phyloP scores from a whole-genome alignment of 1,140 invertebrate genomes.

The Centruroides sculpturatus region DNA sequence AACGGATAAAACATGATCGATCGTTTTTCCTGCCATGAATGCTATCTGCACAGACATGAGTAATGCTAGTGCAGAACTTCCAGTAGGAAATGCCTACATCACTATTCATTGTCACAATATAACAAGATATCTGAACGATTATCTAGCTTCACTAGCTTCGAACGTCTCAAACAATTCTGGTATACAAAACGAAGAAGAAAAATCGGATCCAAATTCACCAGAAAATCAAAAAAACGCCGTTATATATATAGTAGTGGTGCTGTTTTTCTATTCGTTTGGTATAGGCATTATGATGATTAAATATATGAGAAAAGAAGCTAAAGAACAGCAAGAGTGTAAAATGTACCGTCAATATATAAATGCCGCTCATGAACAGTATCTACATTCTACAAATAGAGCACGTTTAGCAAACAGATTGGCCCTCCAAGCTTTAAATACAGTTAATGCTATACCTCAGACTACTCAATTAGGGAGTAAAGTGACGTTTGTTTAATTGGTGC shows the following conservation, averaged over 20 bases:
- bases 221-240: conserved; percentile 18
- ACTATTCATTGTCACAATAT: neutral
- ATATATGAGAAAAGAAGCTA: conserved; percentile 22
- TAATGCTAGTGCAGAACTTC: no score
- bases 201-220: no score
- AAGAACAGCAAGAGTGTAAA: conserved; percentile 21
- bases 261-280: conserved; percentile 24
- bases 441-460: conserved; percentile 22
- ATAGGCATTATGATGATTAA: conserved; percentile 24
- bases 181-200: no score
- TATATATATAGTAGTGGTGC: conserved; percentile 23
- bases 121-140: neutral
- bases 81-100: no score
- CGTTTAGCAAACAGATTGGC: conserved; percentile 21
- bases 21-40: no score
- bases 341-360: conserved; percentile 21
- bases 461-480: conserved; percentile 19
- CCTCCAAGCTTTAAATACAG: conserved; percentile 22
- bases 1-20: no score
- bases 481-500: conserved; percentile 20
- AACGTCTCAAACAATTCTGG: no score
- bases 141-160: no score
- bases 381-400: conserved; percentile 14
- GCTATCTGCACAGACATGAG: no score
- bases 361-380: conserved; percentile 15